These are phyloP conservation scores for Trinorchestia longiramus DNA, from an alignment of 1,140 invertebrate genomes.

Conservation along the genomic window DNA sequence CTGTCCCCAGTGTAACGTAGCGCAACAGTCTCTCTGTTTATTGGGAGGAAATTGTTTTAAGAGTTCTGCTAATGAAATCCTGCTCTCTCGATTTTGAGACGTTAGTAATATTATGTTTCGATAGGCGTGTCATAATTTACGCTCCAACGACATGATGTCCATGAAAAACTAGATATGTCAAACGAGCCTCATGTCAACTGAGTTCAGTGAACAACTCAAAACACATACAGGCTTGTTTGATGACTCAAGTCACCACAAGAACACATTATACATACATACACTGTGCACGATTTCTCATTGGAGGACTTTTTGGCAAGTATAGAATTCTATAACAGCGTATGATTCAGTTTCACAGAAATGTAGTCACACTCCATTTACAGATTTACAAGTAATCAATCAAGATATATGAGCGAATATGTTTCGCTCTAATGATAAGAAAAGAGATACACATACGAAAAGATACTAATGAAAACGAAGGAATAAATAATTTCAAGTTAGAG, in stretches of 20 bases:
- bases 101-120: background rate
- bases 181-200: background rate
- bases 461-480: background rate
- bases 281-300: background rate
- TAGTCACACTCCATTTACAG: background rate
- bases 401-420: background rate
- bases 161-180: background rate
- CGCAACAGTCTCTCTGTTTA: too few species aligned
- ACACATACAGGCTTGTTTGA: background rate
- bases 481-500: background rate
- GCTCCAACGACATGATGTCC: background rate
- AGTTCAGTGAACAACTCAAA: background rate
- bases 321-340: background rate
- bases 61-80: background rate
- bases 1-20: too few species aligned
- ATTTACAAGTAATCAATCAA: background rate
- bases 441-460: too few species aligned
- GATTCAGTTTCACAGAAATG: background rate
- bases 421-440: too few species aligned
- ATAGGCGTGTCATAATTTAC: background rate
- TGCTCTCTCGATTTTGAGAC: background rate
- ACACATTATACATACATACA: background rate
- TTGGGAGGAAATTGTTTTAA: background rate
- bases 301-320: background rate
- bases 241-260: background rate